Evolutionary conservation across 2,888 invertebrate species (phyloP).

Genomic region (Rosalia funebris): DNA sequence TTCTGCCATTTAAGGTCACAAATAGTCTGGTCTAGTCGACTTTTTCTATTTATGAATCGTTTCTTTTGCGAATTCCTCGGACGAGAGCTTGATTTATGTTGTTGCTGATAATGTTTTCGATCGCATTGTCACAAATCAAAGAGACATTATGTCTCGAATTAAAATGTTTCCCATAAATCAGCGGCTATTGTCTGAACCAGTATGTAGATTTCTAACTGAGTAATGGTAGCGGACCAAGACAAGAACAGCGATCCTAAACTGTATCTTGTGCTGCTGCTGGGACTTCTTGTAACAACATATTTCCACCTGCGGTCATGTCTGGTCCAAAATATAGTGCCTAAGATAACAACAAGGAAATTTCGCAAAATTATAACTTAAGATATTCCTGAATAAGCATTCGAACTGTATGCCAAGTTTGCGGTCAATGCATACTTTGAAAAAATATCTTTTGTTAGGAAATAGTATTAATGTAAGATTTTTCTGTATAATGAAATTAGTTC

Average conservation of each 20-base stretch:
- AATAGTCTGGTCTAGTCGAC: conserved; percentile 52
- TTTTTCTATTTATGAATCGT: conserved; percentile 55
- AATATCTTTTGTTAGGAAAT: too few relatives aligned
- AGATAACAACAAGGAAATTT: background rate
- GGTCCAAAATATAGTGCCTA: background rate
- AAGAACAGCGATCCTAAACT: conserved; percentile 50
- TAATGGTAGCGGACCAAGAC: conserved; percentile 52
- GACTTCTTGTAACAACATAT: conserved; percentile 6
- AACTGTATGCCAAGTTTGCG: too few relatives aligned
- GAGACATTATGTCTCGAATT: conserved; percentile 64
- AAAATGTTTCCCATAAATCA: conserved; percentile 64
- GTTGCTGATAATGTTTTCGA: conserved; percentile 62
- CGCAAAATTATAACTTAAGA: background rate
- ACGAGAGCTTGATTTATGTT: conserved; percentile 59
- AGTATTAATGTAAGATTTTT: too few relatives aligned
- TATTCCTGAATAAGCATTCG: too few relatives aligned
- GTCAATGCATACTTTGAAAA: too few relatives aligned
- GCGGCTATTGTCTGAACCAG: conserved; percentile 62
- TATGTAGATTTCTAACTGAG: conserved; percentile 62
- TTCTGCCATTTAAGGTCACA: conserved; percentile 49
- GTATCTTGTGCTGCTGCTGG: conserved; percentile 45
- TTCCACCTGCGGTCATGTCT: conserved; percentile 32
- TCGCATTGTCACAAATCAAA: conserved; percentile 64
- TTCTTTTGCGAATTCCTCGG: conserved; percentile 49
- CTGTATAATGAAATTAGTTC: too few relatives aligned